A percentile compares a stretch with the other conserved stretches of the same genome.
These are phyloP conservation scores for Felis chaus DNA, from an alignment of 2,113 vertebrate genomes.

Conservation along the genomic window DNA sequence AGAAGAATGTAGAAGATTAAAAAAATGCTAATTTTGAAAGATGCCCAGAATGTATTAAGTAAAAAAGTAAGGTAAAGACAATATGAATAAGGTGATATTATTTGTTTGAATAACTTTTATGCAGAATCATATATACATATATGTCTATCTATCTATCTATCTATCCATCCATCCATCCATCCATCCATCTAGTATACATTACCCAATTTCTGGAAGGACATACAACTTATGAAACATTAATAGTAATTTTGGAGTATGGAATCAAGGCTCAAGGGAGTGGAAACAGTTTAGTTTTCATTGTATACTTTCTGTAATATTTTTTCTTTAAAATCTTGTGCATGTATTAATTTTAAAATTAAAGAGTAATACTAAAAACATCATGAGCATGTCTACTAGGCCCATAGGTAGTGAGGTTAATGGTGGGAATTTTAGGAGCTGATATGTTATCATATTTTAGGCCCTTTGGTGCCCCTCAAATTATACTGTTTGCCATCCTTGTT, in stretches of 20 bases:
- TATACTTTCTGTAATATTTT: neutral
- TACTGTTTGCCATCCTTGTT: neutral
- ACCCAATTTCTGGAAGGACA: slow-evolving; percentile 18
- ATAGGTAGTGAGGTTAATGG: neutral
- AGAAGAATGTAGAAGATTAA: neutral
- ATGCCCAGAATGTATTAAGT: neutral
- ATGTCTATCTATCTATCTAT: neutral
- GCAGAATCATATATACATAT: neutral
- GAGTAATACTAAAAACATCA: neutral
- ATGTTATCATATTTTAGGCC: neutral
- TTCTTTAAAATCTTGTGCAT: neutral
- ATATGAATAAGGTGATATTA: neutral
- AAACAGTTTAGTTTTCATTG: neutral
- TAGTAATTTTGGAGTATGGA: neutral
- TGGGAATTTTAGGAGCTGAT: neutral
- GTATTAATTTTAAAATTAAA: slow-evolving; percentile 12
- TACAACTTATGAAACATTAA: neutral
- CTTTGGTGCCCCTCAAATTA: neutral
- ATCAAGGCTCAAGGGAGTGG: neutral
- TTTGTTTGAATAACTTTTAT: neutral
- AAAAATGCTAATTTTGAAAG: slow-evolving; percentile 27
- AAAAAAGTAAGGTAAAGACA: neutral
- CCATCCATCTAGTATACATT: neutral
- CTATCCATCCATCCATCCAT: neutral
- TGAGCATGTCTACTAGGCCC: neutral